A percentile compares a stretch with the other conserved stretches of the same genome.
These are phyloP conservation scores for Hoplostethus mediterraneus DNA, from an alignment of 2,797 vertebrate species.

Conservation along the genomic window DNA sequence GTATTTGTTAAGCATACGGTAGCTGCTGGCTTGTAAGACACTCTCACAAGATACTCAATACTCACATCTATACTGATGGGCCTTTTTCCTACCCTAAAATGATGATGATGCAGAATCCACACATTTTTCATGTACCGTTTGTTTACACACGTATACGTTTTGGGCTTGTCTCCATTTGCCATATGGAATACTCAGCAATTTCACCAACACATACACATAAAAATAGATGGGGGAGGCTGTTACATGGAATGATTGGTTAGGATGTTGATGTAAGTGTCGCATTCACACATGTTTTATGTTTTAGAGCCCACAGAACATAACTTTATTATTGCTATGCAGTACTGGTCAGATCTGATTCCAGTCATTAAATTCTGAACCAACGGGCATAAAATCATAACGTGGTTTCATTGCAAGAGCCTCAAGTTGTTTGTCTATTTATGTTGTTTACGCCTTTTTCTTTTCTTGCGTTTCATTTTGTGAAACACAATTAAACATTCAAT, in stretches of 20 bases:
- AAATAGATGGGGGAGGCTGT: no score
- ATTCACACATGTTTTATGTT: background rate
- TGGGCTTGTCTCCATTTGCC: no score
- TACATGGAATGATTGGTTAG: background rate
- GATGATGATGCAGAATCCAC: background rate
- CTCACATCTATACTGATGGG: background rate
- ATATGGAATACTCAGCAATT: no score
- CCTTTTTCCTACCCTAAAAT: background rate
- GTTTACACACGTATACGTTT: no score
- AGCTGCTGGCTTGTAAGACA: no score
- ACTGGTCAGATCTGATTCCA: background rate
- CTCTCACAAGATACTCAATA: background rate
- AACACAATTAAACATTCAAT: conserved; percentile 2
- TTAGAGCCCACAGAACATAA: background rate
- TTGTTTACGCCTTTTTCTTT: background rate
- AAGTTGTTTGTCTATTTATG: background rate
- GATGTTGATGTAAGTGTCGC: background rate
- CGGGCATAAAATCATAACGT: background rate
- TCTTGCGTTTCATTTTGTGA: background rate
- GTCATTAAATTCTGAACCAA: conserved; percentile 3
- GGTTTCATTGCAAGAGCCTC: background rate
- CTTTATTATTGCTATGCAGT: background rate
- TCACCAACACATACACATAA: no score
- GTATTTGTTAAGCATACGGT: no score
- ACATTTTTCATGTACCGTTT: no score